Percentiles rank a stretch among this genome's conserved stretches.
phyloP scores from a whole-genome alignment of 2,797 vertebrate genomes.

The Pangasius macronema region DNA sequence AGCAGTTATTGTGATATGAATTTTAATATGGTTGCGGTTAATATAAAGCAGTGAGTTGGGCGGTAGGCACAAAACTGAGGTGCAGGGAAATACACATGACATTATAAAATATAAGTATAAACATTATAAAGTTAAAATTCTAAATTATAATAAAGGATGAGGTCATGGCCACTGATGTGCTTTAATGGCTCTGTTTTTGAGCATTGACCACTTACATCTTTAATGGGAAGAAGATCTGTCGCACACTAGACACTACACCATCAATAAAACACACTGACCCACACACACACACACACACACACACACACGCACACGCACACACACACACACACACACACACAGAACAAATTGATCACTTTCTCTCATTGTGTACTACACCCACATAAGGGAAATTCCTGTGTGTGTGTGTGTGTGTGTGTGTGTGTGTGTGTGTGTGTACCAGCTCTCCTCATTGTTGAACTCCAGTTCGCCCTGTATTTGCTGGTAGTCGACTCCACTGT shows the following conservation, averaged over 20 bases:
- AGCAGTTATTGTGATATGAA: not conserved
- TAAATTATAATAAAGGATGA: not conserved
- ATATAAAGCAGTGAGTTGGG: too few species aligned
- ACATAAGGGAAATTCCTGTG: not conserved
- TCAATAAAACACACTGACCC: constrained; percentile 38
- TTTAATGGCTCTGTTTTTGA: constrained; percentile 18
- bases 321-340: constrained; percentile 14
- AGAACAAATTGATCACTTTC: constrained; percentile 10
- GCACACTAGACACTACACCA: constrained; percentile 32
- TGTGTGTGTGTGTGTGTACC: constrained; percentile 73
- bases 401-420: constrained; percentile 10
- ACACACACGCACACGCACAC: constrained; percentile 9
- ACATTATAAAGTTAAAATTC: not conserved
- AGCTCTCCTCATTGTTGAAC: constrained; percentile 89
- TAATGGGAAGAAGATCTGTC: constrained; percentile 69
- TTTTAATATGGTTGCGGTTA: not conserved
- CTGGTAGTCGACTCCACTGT: constrained; percentile 86
- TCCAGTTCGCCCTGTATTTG: constrained; percentile 85
- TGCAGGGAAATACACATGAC: not conserved
- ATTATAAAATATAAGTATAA: not conserved
- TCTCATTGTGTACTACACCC: not conserved
- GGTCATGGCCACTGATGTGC: constrained; percentile 1
- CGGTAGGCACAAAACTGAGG: not conserved
- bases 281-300: constrained; percentile 10
- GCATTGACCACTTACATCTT: constrained; percentile 65